Evolutionary conservation across 2,113 vertebrate genomes (phyloP).

Genomic region (Salvelinus alpinus): DNA sequence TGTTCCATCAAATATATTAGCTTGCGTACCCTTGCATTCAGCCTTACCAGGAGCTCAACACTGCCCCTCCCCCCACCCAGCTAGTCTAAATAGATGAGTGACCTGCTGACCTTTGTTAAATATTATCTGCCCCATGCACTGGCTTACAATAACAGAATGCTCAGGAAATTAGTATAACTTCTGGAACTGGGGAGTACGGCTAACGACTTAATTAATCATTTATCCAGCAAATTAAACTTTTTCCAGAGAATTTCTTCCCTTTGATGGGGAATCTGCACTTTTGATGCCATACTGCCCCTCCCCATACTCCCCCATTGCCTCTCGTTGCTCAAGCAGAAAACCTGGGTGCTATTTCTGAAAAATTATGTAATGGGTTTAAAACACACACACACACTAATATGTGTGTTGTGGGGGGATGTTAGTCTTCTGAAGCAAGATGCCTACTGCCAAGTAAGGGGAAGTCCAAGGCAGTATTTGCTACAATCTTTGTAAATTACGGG

Average conservation of each 20-base stretch:
- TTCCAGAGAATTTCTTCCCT: constrained; percentile 35
- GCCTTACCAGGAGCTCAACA: neutral
- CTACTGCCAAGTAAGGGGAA: neutral
- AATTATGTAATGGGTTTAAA: neutral
- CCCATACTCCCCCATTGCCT: neutral
- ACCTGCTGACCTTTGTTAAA: constrained; percentile 72
- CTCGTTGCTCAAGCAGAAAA: constrained; percentile 24
- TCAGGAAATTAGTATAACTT: constrained; percentile 30
- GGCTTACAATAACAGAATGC: constrained; percentile 56
- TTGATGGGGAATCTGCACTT: constrained; percentile 19
- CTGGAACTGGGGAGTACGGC: constrained; percentile 38
- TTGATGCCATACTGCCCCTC: constrained; percentile 4
- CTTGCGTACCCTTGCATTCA: neutral
- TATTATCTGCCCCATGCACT: constrained; percentile 67
- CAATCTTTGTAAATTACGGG: too few species aligned
- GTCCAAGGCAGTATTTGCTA: neutral
- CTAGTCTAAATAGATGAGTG: constrained; percentile 32
- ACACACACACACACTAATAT: neutral
- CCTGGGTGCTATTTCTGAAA: constrained; percentile 3
- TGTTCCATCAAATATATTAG: constrained; percentile 5
- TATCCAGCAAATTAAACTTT: constrained; percentile 60
- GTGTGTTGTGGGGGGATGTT: neutral
- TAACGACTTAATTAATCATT: constrained; percentile 71
- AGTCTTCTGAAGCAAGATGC: neutral
- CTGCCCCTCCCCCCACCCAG: neutral